Conservation (phyloP, 1,140 invertebrate species). For the Drosophila cardini region DNA sequence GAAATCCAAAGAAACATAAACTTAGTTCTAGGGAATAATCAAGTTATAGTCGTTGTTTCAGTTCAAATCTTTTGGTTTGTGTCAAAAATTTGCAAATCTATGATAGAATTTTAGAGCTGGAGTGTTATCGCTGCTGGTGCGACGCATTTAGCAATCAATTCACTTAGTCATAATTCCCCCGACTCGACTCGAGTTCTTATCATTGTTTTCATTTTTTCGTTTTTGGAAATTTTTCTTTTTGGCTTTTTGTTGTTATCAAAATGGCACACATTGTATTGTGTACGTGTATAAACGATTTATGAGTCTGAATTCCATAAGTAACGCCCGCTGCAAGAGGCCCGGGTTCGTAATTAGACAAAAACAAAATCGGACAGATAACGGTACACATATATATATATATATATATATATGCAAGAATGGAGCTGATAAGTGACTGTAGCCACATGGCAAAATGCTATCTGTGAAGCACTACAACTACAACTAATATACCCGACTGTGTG, state of each 20-base stretch:
- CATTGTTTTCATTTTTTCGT: slow-evolving; percentile 31
- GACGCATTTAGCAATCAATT: slow-evolving; percentile 27
- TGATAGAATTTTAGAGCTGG: not conserved
- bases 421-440: slow-evolving; percentile 15
- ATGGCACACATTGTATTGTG: slow-evolving; percentile 66
- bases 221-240: not conserved
- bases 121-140: not conserved
- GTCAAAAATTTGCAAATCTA: too few species aligned
- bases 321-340: slow-evolving; percentile 23
- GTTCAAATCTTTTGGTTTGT: too few species aligned
- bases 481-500: not conserved
- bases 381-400: too few species aligned
- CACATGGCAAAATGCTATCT: slow-evolving; percentile 31
- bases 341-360: slow-evolving; percentile 60
- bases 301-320: slow-evolving; percentile 27
- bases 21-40: too few species aligned
- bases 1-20: too few species aligned
- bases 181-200: slow-evolving; percentile 39
- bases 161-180: slow-evolving; percentile 65
- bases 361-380: slow-evolving; percentile 40
- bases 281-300: slow-evolving; percentile 28
- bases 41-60: too few species aligned
- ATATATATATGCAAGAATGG: too few species aligned
- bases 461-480: too few species aligned
- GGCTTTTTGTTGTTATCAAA: slow-evolving; percentile 56